These are phyloP conservation scores for Seladonia tumulorum DNA, from an alignment of 2,888 invertebrate genomes.

Conservation along the genomic window DNA sequence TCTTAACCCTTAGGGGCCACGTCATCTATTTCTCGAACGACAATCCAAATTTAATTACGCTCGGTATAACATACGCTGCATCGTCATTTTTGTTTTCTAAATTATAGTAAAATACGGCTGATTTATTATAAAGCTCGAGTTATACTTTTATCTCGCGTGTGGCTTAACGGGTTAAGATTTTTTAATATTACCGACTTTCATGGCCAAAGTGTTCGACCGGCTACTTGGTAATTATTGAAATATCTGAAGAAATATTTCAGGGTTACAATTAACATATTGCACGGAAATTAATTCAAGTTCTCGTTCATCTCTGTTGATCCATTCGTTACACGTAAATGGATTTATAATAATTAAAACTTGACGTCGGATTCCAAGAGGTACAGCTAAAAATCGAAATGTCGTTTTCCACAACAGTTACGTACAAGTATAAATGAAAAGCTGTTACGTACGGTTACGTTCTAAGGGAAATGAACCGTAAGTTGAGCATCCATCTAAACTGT, in stretches of 20 bases:
- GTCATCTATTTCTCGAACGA: neutral
- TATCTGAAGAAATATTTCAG: neutral
- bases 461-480: conserved; percentile 74
- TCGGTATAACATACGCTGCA: neutral
- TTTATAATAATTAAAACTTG: conserved; percentile 5
- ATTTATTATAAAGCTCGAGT: neutral
- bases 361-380: conserved; percentile 41
- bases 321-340: neutral
- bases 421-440: conserved; percentile 53
- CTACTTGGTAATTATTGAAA: neutral
- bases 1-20: neutral
- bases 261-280: neutral
- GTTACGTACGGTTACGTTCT: conserved; percentile 61
- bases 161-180: conserved; percentile 5
- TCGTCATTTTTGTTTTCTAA: neutral
- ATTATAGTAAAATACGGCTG: conserved; percentile 7
- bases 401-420: conserved; percentile 15
- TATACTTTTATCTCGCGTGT: neutral
- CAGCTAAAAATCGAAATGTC: conserved; percentile 32
- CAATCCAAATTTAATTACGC: neutral
- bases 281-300: neutral
- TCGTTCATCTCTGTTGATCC: neutral
- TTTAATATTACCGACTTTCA: neutral
- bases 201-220: conserved; percentile 7
- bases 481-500: conserved; percentile 78